Evolutionary conservation across 2,113 vertebrate species (phyloP), one percentile per base, ranked within the genome.

Genomic region (Rhynchomys soricoides): DNA sequence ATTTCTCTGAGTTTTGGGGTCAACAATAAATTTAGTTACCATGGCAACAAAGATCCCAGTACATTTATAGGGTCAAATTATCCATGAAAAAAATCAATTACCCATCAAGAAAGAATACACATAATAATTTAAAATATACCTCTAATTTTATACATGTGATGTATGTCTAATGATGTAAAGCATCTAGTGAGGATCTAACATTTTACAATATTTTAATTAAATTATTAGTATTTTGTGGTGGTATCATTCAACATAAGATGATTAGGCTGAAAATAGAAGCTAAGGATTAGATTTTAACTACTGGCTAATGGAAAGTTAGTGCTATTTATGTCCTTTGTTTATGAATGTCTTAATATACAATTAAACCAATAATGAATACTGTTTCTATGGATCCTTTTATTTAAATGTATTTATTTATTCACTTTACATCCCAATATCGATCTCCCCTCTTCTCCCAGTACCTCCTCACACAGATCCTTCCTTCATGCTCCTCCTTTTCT

Each of bases 341-440:
- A 75, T 75, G 48, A 93, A 79, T 77, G 10, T 90, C 93, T 96
- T 52, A 73, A 59, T 45, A 71, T 73, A 94, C 4, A 96, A 91
- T 66, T 87, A 70, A 93, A 95, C 31, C n/a, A 73, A 74, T 10
- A 82, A 1, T 68, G 78, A 57, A 88, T 71, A 86, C 0, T 22
- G 66, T 82, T 91, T 71, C n/a, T 75, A 70, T 71, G 15, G 66
- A n/a, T 66, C 50, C 52, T 79, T 48, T 48, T 26, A 8, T 45
- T 45, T 26, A 71, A 40, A 71, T 71, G 9, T 40, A 71, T n/a
- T 71, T n/a, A 71, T 40, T 71, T 40, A 71, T 71, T 71, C 16
- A 71, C 17, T 19, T 71, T 71, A 21, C 70, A 71, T 40, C 1
- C 37, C 37, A 71, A 21, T 40, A n/a, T n/a, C 37, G 40, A n/a